These are phyloP conservation scores for Stichodactyla helianthus DNA, from an alignment of 64 coral and sea anemone genomes.

Conservation along the genomic window DNA sequence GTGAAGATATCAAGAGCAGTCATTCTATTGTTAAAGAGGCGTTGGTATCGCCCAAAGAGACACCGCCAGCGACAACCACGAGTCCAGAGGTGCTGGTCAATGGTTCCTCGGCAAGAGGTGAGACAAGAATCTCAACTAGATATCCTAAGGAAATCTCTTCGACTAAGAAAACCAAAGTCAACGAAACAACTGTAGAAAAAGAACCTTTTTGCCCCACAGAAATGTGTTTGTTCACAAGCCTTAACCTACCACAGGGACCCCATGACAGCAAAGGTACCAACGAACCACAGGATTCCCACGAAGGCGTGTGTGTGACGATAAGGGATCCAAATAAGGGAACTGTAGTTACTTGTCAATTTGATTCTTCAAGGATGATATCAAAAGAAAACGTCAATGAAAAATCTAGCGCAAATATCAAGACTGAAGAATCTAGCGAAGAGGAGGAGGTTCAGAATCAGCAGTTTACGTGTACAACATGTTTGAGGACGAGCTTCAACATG, in stretches of 20 bases:
- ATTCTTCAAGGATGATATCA: background rate
- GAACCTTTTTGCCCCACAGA: conserved; percentile 5
- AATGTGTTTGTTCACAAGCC: background rate
- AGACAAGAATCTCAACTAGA: conserved; percentile 3
- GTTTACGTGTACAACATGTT: conserved; percentile 20
- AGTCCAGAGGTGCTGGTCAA: background rate
- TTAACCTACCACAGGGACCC: background rate
- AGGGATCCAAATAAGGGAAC: background rate
- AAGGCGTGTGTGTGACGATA: background rate
- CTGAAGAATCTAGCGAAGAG: background rate
- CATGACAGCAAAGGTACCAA: background rate
- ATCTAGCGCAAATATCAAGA: background rate
- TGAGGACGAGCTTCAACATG: conserved; percentile 7
- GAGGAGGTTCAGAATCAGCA: background rate
- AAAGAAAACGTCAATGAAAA: background rate
- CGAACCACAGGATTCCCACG: background rate
- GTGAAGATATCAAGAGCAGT: background rate
- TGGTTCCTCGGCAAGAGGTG: background rate
- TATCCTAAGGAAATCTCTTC: background rate
- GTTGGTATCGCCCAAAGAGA: background rate
- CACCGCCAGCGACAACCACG: background rate
- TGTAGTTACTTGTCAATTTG: background rate
- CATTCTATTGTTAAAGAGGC: background rate
- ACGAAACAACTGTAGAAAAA: background rate
- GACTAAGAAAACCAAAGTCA: conserved; percentile 9